phyloP scores from a whole-genome alignment of 2,797 vertebrate genomes.

The Pangasius mekongensis region DNA sequence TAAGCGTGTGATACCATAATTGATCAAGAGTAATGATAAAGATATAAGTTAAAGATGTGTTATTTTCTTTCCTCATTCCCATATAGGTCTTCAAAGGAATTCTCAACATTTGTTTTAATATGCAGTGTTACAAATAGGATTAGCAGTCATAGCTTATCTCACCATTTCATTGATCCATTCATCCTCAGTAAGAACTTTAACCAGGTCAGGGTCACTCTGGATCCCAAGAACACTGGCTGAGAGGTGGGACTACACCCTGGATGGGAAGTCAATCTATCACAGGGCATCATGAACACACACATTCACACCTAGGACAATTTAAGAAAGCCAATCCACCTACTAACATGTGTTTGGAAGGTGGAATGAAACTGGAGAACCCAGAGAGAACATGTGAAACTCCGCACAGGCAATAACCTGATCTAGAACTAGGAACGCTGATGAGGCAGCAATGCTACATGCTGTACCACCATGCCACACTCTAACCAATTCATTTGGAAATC shows the following conservation, averaged over 20 bases:
- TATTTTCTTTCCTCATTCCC: neutral
- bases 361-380: neutral
- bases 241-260: neutral
- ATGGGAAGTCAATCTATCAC: neutral
- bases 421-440: neutral
- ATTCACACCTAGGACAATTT: neutral
- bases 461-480: neutral
- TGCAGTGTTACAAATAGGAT: neutral
- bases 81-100: neutral
- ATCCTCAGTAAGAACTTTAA: neutral
- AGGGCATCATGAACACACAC: neutral
- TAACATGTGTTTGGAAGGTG: neutral
- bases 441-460: neutral
- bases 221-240: neutral
- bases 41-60: neutral
- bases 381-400: neutral
- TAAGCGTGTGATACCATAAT: neutral
- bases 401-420: neutral
- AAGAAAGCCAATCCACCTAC: neutral
- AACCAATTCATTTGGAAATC: neutral
- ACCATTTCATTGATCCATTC: neutral
- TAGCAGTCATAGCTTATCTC: neutral
- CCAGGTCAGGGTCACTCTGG: neutral
- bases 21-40: neutral
- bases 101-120: neutral